Percentiles rank a stretch among this genome's conserved stretches.
These are phyloP conservation scores for Alcis repandata DNA, from an alignment of 2,888 invertebrate genomes.

Conservation along the genomic window DNA sequence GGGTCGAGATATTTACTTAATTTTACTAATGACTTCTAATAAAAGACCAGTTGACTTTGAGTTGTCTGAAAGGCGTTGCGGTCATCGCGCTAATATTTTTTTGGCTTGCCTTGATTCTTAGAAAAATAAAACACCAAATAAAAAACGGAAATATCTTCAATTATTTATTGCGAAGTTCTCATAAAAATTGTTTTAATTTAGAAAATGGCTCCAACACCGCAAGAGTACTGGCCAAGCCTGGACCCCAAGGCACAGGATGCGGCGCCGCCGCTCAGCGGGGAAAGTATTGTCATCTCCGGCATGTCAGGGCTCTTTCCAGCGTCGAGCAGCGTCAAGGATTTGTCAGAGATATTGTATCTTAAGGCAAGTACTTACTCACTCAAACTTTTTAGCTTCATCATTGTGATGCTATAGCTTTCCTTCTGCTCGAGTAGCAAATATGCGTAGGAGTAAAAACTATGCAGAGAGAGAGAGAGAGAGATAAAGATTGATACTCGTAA, in stretches of 20 bases:
- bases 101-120: too few species aligned
- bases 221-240: not conserved
- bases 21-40: too few species aligned
- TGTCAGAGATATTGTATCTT: conserved; percentile 63
- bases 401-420: too few species aligned
- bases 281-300: conserved; percentile 62
- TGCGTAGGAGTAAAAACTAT: too few species aligned
- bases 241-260: not conserved
- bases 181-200: conserved; percentile 3
- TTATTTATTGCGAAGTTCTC: not conserved
- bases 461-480: too few species aligned
- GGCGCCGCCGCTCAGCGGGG: conserved; percentile 26
- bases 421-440: too few species aligned
- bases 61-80: too few species aligned
- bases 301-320: conserved; percentile 65
- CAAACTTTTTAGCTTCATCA: too few species aligned
- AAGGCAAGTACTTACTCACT: conserved; percentile 53
- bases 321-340: conserved; percentile 54
- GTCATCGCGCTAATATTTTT: too few species aligned
- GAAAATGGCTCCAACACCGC: conserved; percentile 20
- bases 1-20: too few species aligned
- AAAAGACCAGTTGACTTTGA: not conserved
- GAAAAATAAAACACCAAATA: not conserved
- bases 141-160: not conserved
- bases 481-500: too few species aligned